Evolutionary conservation across 2,888 invertebrate genomes (phyloP).

Genomic region (Tetragonisca angustula): DNA sequence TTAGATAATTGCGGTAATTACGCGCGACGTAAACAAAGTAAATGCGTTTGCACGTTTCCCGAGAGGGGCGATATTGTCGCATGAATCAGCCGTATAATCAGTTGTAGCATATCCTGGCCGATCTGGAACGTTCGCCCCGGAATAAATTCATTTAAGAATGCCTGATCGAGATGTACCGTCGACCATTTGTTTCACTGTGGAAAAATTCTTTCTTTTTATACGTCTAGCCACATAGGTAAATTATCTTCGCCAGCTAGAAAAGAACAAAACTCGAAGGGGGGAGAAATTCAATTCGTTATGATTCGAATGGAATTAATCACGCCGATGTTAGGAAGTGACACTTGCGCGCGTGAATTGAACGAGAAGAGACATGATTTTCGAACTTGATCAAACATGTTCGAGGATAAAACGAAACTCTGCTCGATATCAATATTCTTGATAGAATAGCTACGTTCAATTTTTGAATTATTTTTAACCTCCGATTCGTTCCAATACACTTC

Average conservation of each 20-base stretch:
- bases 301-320: neutral
- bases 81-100: slow-evolving; percentile 53
- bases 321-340: neutral
- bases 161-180: slow-evolving; percentile 60
- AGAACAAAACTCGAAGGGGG: neutral
- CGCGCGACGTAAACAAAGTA: slow-evolving; percentile 9
- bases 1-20: slow-evolving; percentile 26
- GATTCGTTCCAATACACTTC: neutral
- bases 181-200: slow-evolving; percentile 60
- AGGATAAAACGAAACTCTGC: neutral
- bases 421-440: neutral
- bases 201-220: slow-evolving; percentile 48
- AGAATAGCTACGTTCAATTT: too few relatives aligned
- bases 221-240: slow-evolving; percentile 25
- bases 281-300: neutral
- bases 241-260: slow-evolving; percentile 57
- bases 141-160: slow-evolving; percentile 62
- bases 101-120: slow-evolving; percentile 47
- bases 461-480: neutral
- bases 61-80: neutral
- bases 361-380: neutral
- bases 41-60: slow-evolving; percentile 19
- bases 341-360: neutral
- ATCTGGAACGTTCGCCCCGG: slow-evolving; percentile 51
- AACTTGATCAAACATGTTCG: neutral